Base-by-base conservation (phyloP, 2,113 vertebrate species). In the Microcebus tavaratra region DNA sequence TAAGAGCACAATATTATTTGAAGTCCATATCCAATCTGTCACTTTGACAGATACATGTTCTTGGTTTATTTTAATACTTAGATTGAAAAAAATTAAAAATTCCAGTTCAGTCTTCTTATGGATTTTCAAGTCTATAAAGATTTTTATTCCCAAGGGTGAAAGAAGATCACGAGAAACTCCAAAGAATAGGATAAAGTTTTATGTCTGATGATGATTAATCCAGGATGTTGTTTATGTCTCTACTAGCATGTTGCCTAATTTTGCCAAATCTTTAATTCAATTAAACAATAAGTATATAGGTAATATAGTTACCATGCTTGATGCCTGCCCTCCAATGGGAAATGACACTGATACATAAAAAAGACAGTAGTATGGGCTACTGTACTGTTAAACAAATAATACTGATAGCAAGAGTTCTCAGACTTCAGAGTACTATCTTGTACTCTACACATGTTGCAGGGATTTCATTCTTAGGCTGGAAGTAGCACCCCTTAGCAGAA, bases 31-130 rank as follows among this genome's bases (percentile, higher is more conserved):
- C 86, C 23, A 85, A 94, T 93, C 80, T 92, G 93, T 97, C 96
- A 97, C 93, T 97, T 98, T 98, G 97, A 98, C 95, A 97, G 96
- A 98, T 98, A 92, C 48, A 84, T 96, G 94, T 81, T 86, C 65
- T 84, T 14, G 55, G 68, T 53, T 98, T 96, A 78, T 98, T 98
- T 96, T 96, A 97, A 98, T 91, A 88, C 79, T 91, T 93, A 96
- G 39, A 95, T 96, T 85, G 80, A 90, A 95, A 91, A 72, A 97
- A 94, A 84, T 55, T 91, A 97, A 96, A 81, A 97, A 90, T 72
- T 61, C 65, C 90, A 90, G 14, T 91, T 98, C 75, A 61, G 45
- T 90, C 90, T 91, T 92, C 70, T 80, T 59, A 48, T 79, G 63
- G 82, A 14, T 97, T 97, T 45, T 79, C n/a, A 94, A 45, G 94